Base-by-base conservation (phyloP, 2,888 invertebrate species). In the Rhogogaster chlorosoma region DNA sequence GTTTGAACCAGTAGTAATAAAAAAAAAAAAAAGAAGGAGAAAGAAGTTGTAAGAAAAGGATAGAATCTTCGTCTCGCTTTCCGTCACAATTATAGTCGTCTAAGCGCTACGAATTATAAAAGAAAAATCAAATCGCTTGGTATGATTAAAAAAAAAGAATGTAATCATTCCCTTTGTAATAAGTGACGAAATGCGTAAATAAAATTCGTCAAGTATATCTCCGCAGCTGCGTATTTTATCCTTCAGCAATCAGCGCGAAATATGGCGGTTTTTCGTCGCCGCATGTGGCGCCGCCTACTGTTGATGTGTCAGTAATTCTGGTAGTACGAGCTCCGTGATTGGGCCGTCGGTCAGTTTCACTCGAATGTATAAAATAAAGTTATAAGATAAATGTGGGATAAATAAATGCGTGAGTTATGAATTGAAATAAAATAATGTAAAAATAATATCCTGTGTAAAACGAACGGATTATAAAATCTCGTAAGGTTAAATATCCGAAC, bases 221-320 rank as follows among this genome's bases (percentile, higher is more conserved):
- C 15, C 53, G 53, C 53, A 45, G 75, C 26, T 22, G 42, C 75
- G n/a, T 45, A 75, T 77, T 32, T 77, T 53, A 45, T 77, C 53
- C 49, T 49, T 29, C 6, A 18, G 61, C 38, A 45, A 67, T 29
- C 38, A 12, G 9, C 36, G 49, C 36, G 49, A 45, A 83, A 83
- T 80, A 90, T 90, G 89, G 88, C 89, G 88, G 89, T 92, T 91
- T 90, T 91, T 89, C 87, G 86, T 53, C 87, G 85, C 88, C 86
- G 89, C 87, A 85, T 84, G 86, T 89, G 88, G 86, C 92, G 93
- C 93, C 92, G 91, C 89, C 93, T 92, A 86, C 89, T 89, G 92
- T 90, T 87, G 88, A 87, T 89, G 87, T 87, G 86, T 87, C 86
- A 88, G 86, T 86, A 87, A 87, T 87, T 85, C 86, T 80, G 86